Base-by-base conservation (phyloP, 2,888 invertebrate genomes). In the Athrips mouffetella region DNA sequence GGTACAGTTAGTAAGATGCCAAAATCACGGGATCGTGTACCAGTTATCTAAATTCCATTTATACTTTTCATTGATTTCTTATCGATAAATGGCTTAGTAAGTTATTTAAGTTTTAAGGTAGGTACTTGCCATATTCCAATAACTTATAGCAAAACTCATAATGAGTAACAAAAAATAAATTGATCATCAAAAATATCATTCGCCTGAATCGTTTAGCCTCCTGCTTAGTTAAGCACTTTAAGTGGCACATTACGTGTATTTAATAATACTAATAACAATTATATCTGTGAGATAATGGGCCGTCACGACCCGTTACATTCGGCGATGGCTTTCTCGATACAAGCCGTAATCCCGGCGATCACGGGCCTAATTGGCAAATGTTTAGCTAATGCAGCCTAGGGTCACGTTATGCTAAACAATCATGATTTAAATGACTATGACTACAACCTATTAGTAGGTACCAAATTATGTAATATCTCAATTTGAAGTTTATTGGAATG, bases 241-340 rank as follows among this genome's bases (percentile, higher is more conserved):
- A 44, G 37, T 39, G 35, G 42, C 25, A 29, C 27, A 54, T 60
- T 58, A 35, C 35, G 25, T 25, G 13, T 25, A 56, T 57, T 60
- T 59, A 60, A 63, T 37, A 37, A 37, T 21, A 21, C 21, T 37
- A 37, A 37, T 58, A 64, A 58, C 56, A 59, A 63, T 63, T 60
- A 62, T 51, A 40, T 59, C 48, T 41, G 49, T 53, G 49, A 53
- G 59, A 53, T 54, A 48, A 56, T 51, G 54, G 59, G 57, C 54
- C 52, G 62, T 58, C 60, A 55, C 54, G 50, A 47, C 57, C 62
- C 63, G 57, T 60, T 63, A 67, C 65, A 60, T 70, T 72, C 70
- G 70, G 59, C 50, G 74, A 72, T 70, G 63, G 63, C 73, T 75
- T 75, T 76, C 74, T 76, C 72, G 72, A 74, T 73, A 70, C 51